These are phyloP conservation scores for Sterrhoptilus dennistouni DNA, from an alignment of 2,113 vertebrate species.

Conservation along the genomic window DNA sequence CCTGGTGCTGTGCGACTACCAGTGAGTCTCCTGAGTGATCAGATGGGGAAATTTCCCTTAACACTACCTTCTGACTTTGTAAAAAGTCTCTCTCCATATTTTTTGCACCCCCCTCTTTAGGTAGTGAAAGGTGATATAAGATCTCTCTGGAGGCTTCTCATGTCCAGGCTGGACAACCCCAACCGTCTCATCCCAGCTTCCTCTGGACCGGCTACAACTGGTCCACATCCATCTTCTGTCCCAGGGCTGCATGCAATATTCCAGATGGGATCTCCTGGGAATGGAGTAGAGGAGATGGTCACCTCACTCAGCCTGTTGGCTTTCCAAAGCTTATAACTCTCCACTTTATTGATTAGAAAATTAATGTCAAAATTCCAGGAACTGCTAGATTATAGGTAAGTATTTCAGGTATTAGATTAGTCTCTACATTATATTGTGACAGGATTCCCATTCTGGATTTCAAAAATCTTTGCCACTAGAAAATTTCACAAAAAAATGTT, in stretches of 20 bases:
- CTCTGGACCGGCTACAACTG: no score
- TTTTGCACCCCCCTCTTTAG: neutral
- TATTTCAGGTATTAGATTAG: neutral
- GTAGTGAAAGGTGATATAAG: neutral
- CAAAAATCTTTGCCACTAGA: neutral
- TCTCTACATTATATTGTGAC: neutral
- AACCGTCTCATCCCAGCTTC: neutral
- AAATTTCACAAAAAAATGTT: neutral
- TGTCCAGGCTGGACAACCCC: neutral
- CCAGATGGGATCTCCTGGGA: neutral
- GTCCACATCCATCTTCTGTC: neutral
- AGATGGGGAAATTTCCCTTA: neutral
- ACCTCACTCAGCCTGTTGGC: neutral
- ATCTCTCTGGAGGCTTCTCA: neutral
- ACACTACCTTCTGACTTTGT: neutral
- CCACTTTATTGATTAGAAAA: neutral
- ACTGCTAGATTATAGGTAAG: neutral
- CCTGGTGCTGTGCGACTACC: neutral
- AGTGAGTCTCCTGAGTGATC: fast-evolving
- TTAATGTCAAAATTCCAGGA: neutral
- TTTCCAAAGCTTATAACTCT: neutral
- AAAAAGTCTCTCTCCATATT: neutral
- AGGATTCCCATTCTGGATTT: neutral
- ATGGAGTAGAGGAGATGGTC: neutral
- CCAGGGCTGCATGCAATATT: neutral